Conservation (phyloP, 2,888 invertebrate species). For the Cheilosia soror region DNA sequence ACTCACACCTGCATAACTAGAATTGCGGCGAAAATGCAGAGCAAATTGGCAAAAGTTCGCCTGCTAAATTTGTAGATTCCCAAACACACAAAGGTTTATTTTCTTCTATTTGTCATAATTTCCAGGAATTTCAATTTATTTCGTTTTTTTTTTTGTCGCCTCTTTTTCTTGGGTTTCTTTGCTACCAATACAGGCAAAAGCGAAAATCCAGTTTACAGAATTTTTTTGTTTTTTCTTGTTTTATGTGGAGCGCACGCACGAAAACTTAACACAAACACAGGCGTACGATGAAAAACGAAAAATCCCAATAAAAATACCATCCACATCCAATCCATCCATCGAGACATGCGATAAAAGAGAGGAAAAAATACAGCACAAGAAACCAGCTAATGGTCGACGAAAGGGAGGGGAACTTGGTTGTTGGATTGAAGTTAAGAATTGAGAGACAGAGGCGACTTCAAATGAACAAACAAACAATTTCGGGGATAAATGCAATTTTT, state of each 20-base stretch:
- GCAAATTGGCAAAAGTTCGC: not conserved
- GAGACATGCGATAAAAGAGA: slow-evolving; percentile 22
- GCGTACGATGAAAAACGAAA: slow-evolving; percentile 5
- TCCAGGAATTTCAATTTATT: slow-evolving; percentile 31
- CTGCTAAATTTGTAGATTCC: not conserved
- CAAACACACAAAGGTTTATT: too few relatives aligned
- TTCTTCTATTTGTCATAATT: not conserved
- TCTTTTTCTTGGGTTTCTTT: not conserved
- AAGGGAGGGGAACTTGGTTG: not conserved
- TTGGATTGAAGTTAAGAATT: not conserved
- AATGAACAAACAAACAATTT: not conserved
- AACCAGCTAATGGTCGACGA: not conserved
- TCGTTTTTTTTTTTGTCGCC: not conserved
- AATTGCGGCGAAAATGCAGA: not conserved
- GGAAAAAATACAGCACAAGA: slow-evolving; percentile 17
- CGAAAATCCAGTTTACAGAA: slow-evolving; percentile 38
- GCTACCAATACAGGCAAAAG: not conserved
- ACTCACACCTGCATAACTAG: not conserved
- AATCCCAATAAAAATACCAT: slow-evolving; percentile 55
- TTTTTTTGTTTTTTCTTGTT: slow-evolving; percentile 1
- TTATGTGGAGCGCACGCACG: slow-evolving; percentile 60
- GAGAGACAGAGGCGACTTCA: not conserved
- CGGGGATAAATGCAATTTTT: not conserved
- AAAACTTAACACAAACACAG: slow-evolving; percentile 65
- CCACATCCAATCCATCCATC: not conserved